Conservation (phyloP, 1,140 invertebrate species). For the Heliothis virescens region DNA sequence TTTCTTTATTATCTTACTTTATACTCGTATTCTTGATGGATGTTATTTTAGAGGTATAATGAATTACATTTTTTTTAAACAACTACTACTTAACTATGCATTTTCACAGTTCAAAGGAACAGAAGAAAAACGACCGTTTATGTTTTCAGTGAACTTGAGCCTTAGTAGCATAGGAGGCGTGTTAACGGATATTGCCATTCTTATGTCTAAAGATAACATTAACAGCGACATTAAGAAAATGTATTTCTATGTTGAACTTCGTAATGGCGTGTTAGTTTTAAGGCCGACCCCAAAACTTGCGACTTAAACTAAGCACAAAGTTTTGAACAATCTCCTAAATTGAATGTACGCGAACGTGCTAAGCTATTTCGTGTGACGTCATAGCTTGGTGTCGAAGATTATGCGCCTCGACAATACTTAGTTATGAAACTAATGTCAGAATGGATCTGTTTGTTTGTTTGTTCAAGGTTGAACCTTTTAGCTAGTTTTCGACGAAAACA, state of each 20-base stretch:
- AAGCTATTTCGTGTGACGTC: neutral
- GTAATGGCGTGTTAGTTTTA: slow-evolving; percentile 21
- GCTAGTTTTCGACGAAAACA: too few species aligned
- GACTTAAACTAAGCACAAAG: slow-evolving; percentile 2
- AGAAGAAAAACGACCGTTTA: too few species aligned
- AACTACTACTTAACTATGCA: too few species aligned
- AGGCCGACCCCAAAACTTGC: slow-evolving; percentile 7
- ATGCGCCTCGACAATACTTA: neutral
- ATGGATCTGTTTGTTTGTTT: neutral
- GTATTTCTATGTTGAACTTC: slow-evolving; percentile 7
- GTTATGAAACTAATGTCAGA: neutral
- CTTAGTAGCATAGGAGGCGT: too few species aligned
- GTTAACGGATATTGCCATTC: too few species aligned
- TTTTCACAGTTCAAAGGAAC: too few species aligned
- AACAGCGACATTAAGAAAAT: slow-evolving; percentile 7
- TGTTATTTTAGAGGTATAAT: too few species aligned
- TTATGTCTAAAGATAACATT: neutral
- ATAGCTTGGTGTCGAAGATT: neutral
- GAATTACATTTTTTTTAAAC: too few species aligned
- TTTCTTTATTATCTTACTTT: too few species aligned
- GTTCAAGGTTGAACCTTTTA: too few species aligned
- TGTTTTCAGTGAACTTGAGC: too few species aligned
- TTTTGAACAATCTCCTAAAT: slow-evolving; percentile 12
- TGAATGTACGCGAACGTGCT: slow-evolving; percentile 17
- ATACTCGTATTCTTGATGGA: too few species aligned